Evolutionary conservation across 2,888 invertebrate genomes (phyloP).

Genomic region (Caenorhabditis sinica): DNA sequence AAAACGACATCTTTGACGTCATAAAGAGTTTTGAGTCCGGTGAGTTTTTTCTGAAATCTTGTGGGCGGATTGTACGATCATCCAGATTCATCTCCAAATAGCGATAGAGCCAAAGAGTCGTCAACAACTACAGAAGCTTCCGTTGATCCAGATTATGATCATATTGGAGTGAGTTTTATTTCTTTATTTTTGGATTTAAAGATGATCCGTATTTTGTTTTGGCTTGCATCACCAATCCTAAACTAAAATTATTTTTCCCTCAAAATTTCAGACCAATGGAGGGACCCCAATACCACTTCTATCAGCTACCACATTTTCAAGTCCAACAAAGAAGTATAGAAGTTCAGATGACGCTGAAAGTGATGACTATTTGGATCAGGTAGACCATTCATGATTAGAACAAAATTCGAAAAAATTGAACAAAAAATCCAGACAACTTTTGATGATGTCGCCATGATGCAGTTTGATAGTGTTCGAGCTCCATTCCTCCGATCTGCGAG

Average conservation of each 20-base stretch:
- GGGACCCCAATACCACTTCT: conserved; percentile 63
- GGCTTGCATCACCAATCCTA: neutral
- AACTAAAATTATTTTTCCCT: neutral
- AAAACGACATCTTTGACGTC: conserved; percentile 79
- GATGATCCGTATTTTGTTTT: neutral
- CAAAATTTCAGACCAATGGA: conserved; percentile 48
- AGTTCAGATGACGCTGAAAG: neutral
- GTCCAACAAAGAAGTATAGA: conserved; percentile 19
- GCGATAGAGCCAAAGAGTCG: conserved; percentile 5
- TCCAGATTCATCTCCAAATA: conserved; percentile 43
- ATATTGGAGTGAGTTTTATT: conserved; percentile 48
- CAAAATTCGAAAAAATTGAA: no score
- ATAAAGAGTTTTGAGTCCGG: conserved; percentile 77
- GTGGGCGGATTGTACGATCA: neutral
- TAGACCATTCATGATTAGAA: conserved; percentile 15
- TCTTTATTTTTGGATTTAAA: neutral
- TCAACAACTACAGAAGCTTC: neutral
- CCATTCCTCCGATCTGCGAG: conserved; percentile 78
- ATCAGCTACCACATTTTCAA: conserved; percentile 24
- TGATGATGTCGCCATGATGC: conserved; percentile 74
- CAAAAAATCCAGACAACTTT: conserved; percentile 65
- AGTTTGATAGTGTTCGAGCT: conserved; percentile 72
- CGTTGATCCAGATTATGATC: conserved; percentile 46
- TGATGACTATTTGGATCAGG: conserved; percentile 66
- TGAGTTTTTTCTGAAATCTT: neutral